phyloP scores from a whole-genome alignment of 2,113 vertebrate genomes.

The Origma solitaria region DNA sequence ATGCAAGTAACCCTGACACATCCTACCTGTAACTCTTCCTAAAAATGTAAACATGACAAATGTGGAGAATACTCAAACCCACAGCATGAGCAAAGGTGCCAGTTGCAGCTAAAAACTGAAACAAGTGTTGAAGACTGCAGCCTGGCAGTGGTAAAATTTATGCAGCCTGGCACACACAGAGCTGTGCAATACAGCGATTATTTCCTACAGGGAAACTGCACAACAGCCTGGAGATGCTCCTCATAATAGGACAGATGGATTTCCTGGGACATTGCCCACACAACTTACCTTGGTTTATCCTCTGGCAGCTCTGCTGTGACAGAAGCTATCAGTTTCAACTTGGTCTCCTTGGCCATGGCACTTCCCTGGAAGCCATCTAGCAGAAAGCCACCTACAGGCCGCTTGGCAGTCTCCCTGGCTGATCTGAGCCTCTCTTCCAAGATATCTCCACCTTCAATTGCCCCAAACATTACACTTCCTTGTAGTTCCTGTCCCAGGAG shows the following conservation, averaged over 20 bases:
- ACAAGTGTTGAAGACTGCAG: neutral
- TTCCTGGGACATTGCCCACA: neutral
- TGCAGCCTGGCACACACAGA: neutral
- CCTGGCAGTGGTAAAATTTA: neutral
- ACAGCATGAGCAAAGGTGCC: neutral
- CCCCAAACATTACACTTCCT: slow-evolving; percentile 82
- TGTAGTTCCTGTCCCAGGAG: slow-evolving; percentile 78
- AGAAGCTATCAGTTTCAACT: slow-evolving; percentile 79
- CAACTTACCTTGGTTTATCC: slow-evolving; percentile 88
- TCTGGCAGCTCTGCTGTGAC: slow-evolving; percentile 86
- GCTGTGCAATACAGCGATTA: neutral
- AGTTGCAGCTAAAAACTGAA: neutral
- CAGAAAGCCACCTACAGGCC: slow-evolving; percentile 92
- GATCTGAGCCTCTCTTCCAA: slow-evolving; percentile 90
- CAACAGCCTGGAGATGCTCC: neutral
- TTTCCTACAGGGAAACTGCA: neutral
- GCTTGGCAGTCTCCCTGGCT: slow-evolving; percentile 90
- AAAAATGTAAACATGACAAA: neutral
- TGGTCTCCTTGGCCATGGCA: slow-evolving; percentile 73
- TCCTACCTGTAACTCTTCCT: neutral
- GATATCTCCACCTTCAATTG: slow-evolving; percentile 90
- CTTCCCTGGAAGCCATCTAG: slow-evolving; percentile 87
- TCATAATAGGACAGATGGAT: neutral
- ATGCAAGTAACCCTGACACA: neutral
- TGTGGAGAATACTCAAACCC: neutral